Evolutionary conservation across 2,888 invertebrate species (phyloP), one percentile per base, ranked within the genome.

Genomic region (Leucozona laternaria): DNA sequence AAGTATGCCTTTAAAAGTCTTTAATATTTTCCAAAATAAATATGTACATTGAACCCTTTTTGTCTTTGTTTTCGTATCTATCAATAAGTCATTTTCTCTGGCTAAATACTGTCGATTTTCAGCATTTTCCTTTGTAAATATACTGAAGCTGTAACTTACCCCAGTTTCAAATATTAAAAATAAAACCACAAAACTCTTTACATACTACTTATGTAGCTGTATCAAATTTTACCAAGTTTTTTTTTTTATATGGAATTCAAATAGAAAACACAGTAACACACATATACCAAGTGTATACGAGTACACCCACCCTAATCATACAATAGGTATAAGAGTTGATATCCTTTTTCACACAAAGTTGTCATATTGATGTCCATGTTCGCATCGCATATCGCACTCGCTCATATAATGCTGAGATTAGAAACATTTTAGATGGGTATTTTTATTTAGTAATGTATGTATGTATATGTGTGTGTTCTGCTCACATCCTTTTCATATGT

Each of bases 401-500:
- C 57, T 17, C 70, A 53, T 76, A 76, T 62, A 66, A 58, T 45
- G 62, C 72, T 60, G 55, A 81, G 55, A 81, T 85, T 85, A 85
- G 77, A 73, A 73, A 62, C 50, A 73, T 78, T 77, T 81, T 57
- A 72, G 55, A 81, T 68, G 53, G 70, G 48, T 72, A 45, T 62
- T 25, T 45, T 43, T 25, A 2, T 37, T 20, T 11, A 17, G 34
- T 58, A 20, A 37, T 13, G 20, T 22, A 17, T 1, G 3, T 1
- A 11, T 48, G 4, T 7, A 17, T 57, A 0, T 17, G 1, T 17
- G 8, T 31, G 2, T 58, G n/a, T 53, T 28, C 5, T 28, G 28
- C 8, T 13, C 34, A 15, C 15, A 37, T 34, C 8, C n/a, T 55
- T 55, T 55, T 31, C n/a, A 28, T 55, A n/a, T 55, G n/a, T 4